Evolutionary conservation across 2,113 vertebrate genomes (phyloP), one percentile per base, ranked within the genome.

Genomic region (Stercorarius parasiticus): DNA sequence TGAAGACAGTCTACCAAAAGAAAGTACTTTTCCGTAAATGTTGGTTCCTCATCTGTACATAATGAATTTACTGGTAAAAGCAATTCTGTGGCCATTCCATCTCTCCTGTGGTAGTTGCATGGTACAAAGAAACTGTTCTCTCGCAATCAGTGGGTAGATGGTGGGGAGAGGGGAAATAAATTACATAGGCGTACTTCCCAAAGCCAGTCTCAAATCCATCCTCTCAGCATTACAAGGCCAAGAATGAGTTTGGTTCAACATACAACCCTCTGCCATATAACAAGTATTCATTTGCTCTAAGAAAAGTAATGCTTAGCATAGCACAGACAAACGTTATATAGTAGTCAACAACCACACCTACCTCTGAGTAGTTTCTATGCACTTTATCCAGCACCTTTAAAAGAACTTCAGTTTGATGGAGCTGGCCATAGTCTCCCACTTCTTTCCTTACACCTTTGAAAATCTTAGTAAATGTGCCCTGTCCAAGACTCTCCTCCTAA

Each of bases 391-490:
- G 97, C 89, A 99, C 98, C 94, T 99, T 99, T 71, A 99, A 95
- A 34, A 99, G 98, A 53, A 99, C 99, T 36, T 99, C 99, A 26
- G 99, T 99, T 97, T 99, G 98, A 92, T 99, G 98, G 9, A 99
- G 90, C 79, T 99, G 98, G 49, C 98, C 99, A 65, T 99, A 99
- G 95, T 99, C 99, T 91, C 99, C 98, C 45, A 98, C 95, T 98
- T 99, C 99, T 90, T 98, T 98, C 90, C 99, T 98, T 76, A 99
- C 14, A 45, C 99, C 99, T 93, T 98, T 98, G 97, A 99, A 99
- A 96, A 99, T 99, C 98, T 99, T 99, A 32, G 99, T 99, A 95
- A 99, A 99, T 0, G 99, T 99, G 47, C 99, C 99, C 97, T 99
- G 99, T 36, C 99, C 99, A 94, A 99, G 98, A 94, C 99, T 99